These are phyloP conservation scores for Pristionchus japonicus DNA, from an alignment of 2,888 invertebrate genomes.

Conservation along the genomic window DNA sequence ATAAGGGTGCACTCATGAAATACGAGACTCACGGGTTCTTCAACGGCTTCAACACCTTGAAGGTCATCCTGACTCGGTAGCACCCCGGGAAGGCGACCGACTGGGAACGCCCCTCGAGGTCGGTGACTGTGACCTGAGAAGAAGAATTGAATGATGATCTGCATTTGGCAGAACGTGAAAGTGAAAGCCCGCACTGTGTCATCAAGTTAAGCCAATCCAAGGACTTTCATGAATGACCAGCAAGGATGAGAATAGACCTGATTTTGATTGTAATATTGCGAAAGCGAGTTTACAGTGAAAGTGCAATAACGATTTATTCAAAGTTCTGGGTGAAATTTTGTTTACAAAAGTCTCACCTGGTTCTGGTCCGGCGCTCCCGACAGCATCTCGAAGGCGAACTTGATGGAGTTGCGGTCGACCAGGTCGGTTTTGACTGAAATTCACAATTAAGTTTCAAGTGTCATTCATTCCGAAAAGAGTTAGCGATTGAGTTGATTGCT, in stretches of 20 bases:
- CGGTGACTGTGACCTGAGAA: constrained; percentile 40
- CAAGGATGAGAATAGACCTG: too few species aligned
- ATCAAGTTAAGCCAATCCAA: too few species aligned
- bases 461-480: background rate
- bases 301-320: too few species aligned
- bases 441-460: background rate
- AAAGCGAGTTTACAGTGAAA: too few species aligned
- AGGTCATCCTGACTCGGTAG: constrained; percentile 53
- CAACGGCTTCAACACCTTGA: constrained; percentile 50
- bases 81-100: constrained; percentile 55
- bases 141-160: too few species aligned
- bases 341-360: too few species aligned
- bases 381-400: constrained; percentile 34
- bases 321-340: too few species aligned
- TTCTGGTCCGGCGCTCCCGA: constrained; percentile 12
- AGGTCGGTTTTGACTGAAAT: constrained; percentile 43
- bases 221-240: too few species aligned
- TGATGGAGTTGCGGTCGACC: constrained; percentile 33
- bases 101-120: constrained; percentile 43
- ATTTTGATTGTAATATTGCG: too few species aligned
- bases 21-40: constrained; percentile 52
- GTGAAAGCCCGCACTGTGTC: too few species aligned
- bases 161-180: too few species aligned
- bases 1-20: too few species aligned
- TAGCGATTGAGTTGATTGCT: background rate